Base-by-base conservation (phyloP, 2,888 invertebrate species). In the Andrena minutula region DNA sequence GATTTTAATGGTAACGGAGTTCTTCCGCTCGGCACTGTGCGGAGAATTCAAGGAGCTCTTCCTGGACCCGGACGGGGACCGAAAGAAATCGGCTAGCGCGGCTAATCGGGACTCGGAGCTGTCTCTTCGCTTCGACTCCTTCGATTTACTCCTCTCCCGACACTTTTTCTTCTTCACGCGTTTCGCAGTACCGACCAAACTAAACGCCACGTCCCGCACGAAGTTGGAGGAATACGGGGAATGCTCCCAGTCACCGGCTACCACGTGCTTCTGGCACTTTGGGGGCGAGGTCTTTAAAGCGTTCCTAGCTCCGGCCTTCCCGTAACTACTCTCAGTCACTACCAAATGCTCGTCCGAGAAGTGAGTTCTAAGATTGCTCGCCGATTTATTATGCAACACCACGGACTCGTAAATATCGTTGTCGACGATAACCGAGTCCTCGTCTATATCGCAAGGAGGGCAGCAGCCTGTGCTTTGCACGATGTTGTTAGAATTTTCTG, bases 51-150 rank as follows among this genome's bases (percentile, higher is more conserved):
- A 80, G 2, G 94, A 94, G 74, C 93, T 89, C 68, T 94, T 94
- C 3, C 94, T 90, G 53, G 94, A 93, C 35, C 93, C 93, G 32
- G 93, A 92, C 0, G 94, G 94, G 64, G 94, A 94, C 53, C 93
- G 92, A 78, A 94, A 94, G 78, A 94, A 94, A 74, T 93, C 94
- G 7, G 94, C 92, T 7, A 94, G 79, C 6, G 92, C 90, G 5
- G 89, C 91, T 35, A 94, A 82, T 58, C 94, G 88, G 30, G 92
- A 93, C 75, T 94, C 94, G 20, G 93, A 93, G 51, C 93, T 94
- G 80, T 93, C 93, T 53, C 93, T 89, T 49, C 94, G 91, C 70
- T 93, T 93, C 56, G 91, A 90, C 41, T 94, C 93, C 68, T 94
- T 94, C 23, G 93, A 94, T 77, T 93, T 93, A 84, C 93, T 94